These are phyloP conservation scores for Melanaphis sacchari DNA, from an alignment of 1,140 invertebrate genomes.

Conservation along the genomic window DNA sequence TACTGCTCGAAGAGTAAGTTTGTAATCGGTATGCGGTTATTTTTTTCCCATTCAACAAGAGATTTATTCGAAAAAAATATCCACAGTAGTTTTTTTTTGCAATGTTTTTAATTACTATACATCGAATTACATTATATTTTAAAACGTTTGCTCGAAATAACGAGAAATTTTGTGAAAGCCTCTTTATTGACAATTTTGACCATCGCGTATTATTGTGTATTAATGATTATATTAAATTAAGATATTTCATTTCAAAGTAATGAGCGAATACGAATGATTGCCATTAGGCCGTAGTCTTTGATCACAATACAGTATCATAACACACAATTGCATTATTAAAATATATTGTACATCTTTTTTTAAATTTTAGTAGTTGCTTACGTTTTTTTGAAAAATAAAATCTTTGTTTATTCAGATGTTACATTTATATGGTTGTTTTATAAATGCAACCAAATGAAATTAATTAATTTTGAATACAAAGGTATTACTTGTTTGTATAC, in stretches of 20 bases:
- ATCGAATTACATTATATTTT: background rate
- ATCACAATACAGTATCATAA: background rate
- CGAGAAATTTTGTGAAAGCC: background rate
- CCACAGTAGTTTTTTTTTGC: background rate
- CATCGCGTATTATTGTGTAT: background rate
- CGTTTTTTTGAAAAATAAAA: background rate
- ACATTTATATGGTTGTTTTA: background rate
- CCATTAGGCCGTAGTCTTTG: background rate
- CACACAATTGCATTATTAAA: background rate
- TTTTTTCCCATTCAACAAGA: background rate
- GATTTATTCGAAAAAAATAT: slow-evolving; percentile 7
- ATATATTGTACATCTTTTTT: background rate
- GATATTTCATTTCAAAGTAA: background rate
- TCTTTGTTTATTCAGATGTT: background rate
- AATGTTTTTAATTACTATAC: background rate
- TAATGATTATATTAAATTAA: background rate
- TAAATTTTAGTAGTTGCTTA: background rate
- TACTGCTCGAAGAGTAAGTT: background rate
- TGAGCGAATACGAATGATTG: background rate
- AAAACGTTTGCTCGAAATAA: background rate
- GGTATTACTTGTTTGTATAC: background rate
- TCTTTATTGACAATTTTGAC: background rate
- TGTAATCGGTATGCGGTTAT: background rate
- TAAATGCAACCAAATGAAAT: background rate
- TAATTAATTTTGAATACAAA: background rate